These are phyloP conservation scores for Ganaspis brasiliensis DNA, from an alignment of 2,888 invertebrate genomes.

Conservation along the genomic window DNA sequence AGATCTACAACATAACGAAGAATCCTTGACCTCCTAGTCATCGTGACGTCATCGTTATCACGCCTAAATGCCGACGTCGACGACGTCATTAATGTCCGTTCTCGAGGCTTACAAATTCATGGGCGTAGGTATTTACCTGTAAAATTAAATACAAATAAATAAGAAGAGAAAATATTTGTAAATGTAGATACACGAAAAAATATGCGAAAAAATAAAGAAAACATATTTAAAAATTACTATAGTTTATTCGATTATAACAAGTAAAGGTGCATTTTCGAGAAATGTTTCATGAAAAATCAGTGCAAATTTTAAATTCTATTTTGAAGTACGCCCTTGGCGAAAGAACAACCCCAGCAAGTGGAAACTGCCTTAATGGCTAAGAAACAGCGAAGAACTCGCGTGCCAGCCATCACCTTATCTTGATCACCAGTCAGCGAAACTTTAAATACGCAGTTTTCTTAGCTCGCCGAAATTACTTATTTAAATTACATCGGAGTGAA, in stretches of 20 bases:
- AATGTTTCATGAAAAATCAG: not conserved
- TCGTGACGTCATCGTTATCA: constrained; percentile 65
- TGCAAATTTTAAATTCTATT: constrained; percentile 45
- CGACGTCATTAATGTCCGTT: constrained; percentile 62
- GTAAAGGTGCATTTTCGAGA: too few species aligned
- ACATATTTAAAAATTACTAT: too few species aligned
- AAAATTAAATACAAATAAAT: not conserved
- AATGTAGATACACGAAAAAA: too few species aligned
- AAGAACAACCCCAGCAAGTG: constrained; percentile 48
- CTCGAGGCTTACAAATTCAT: not conserved
- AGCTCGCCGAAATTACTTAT: constrained; percentile 45
- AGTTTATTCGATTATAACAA: too few species aligned
- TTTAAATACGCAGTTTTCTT: constrained; percentile 54
- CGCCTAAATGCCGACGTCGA: constrained; percentile 50
- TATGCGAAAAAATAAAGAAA: too few species aligned
- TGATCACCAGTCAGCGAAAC: constrained; percentile 28
- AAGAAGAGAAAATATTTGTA: too few species aligned
- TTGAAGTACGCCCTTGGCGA: constrained; percentile 43
- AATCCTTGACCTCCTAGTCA: constrained; percentile 66
- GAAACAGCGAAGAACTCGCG: constrained; percentile 63
- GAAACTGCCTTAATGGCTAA: constrained; percentile 64
- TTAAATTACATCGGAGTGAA: constrained; percentile 45
- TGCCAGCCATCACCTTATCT: constrained; percentile 65
- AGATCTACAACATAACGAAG: constrained; percentile 45
- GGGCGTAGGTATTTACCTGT: constrained; percentile 3